These are phyloP conservation scores for Parelbella ahira DNA, from an alignment of 2,888 invertebrate species.

Conservation along the genomic window DNA sequence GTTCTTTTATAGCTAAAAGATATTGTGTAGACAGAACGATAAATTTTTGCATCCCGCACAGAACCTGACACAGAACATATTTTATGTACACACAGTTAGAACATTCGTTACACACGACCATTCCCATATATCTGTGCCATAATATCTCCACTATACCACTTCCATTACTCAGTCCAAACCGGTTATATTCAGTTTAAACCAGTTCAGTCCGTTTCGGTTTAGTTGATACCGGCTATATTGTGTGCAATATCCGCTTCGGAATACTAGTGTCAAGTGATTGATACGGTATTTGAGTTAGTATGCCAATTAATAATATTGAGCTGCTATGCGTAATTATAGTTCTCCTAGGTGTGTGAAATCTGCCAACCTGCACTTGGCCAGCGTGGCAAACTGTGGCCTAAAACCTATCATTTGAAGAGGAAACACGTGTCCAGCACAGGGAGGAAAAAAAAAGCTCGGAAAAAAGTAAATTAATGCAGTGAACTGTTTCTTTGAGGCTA, in stretches of 20 bases:
- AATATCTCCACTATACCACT: slow-evolving; percentile 7
- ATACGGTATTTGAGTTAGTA: too few species aligned
- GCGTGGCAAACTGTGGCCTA: too few species aligned
- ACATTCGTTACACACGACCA: slow-evolving; percentile 20
- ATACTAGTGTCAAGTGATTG: neutral
- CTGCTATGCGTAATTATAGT: too few species aligned
- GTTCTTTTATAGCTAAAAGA: too few species aligned
- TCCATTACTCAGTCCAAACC: slow-evolving; percentile 20
- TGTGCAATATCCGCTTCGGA: neutral
- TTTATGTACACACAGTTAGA: slow-evolving; percentile 25
- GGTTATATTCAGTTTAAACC: slow-evolving; percentile 23
- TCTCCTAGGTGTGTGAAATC: too few species aligned
- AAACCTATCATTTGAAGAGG: too few species aligned
- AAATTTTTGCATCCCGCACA: slow-evolving; percentile 11
- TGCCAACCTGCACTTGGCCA: too few species aligned
- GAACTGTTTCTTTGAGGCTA: too few species aligned
- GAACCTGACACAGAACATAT: slow-evolving; percentile 10
- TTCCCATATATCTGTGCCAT: slow-evolving; percentile 17
- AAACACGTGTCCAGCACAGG: too few species aligned
- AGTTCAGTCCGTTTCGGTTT: slow-evolving; percentile 2
- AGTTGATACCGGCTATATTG: slow-evolving; percentile 12
- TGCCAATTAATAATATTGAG: too few species aligned
- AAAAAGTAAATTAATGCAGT: too few species aligned
- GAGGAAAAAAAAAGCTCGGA: too few species aligned
- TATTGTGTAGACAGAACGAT: slow-evolving; percentile 4